Conservation (phyloP, 2,797 vertebrate species). For the Acanthiza pusilla region DNA sequence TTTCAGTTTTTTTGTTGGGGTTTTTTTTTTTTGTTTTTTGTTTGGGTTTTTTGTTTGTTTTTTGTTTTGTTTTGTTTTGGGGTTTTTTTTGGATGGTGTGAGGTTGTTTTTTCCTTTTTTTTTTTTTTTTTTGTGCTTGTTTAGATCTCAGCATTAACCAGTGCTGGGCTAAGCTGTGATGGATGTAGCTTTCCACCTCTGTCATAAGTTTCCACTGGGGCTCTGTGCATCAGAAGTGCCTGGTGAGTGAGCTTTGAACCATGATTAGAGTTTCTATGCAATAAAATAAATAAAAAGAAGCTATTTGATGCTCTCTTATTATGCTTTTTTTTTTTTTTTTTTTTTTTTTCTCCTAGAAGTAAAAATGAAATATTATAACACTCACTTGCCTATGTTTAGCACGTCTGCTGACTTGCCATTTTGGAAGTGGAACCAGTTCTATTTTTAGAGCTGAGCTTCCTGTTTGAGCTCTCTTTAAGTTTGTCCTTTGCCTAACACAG, state of each 20-base stretch:
- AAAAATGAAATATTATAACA: not conserved
- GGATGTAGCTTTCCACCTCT: not conserved
- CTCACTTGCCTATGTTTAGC: slow-evolving; percentile 27
- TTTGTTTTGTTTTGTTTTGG: not conserved
- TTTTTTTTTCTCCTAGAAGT: not conserved
- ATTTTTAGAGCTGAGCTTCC: slow-evolving; percentile 60
- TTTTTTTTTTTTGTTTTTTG: no score
- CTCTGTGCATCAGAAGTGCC: not conserved
- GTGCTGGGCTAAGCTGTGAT: not conserved
- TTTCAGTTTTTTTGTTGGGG: not conserved
- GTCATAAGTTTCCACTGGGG: not conserved
- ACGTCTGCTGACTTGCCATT: slow-evolving; percentile 48
- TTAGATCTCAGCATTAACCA: not conserved
- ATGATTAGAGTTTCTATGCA: not conserved
- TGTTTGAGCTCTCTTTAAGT: slow-evolving; percentile 38
- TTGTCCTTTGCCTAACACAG: slow-evolving; percentile 29
- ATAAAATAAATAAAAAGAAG: not conserved
- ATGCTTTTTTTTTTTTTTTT: not conserved
- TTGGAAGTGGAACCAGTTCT: slow-evolving; percentile 49
- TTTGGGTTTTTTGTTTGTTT: not conserved
- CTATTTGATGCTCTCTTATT: not conserved
- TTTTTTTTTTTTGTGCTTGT: not conserved
- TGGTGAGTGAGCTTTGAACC: not conserved
- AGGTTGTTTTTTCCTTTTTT: no score
- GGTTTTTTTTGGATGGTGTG: no score